A percentile compares a stretch with the other conserved stretches of the same genome.
These are phyloP conservation scores for Megamerina dolium DNA, from an alignment of 2,888 invertebrate species.

Conservation along the genomic window DNA sequence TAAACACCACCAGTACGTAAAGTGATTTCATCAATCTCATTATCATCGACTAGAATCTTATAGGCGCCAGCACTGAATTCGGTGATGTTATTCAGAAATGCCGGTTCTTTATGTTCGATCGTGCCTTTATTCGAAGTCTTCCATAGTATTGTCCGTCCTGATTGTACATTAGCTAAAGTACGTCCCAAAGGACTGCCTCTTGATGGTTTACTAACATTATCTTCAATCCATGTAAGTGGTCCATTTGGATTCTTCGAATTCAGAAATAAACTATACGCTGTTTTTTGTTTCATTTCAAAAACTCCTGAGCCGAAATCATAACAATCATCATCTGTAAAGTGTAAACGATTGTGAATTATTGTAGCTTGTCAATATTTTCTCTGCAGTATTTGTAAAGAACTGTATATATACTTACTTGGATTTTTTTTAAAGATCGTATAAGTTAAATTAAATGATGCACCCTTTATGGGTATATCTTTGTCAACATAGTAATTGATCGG, in stretches of 20 bases:
- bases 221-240: constrained; percentile 22
- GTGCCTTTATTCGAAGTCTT: constrained; percentile 21
- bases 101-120: constrained; percentile 22
- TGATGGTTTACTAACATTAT: constrained; percentile 39
- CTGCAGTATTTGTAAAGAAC: too few species aligned
- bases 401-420: too few species aligned
- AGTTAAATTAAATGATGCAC: too few species aligned
- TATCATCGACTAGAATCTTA: constrained; percentile 24
- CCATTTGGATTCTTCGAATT: constrained; percentile 18
- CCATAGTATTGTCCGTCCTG: constrained; percentile 28
- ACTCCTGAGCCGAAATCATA: background rate
- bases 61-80: constrained; percentile 29
- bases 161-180: constrained; percentile 31
- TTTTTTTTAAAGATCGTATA: too few species aligned
- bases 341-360: constrained; percentile 1
- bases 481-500: constrained; percentile 25
- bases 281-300: constrained; percentile 17
- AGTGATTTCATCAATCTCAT: constrained; percentile 2
- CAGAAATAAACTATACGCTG: constrained; percentile 37
- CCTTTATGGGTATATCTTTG: constrained; percentile 27
- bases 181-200: constrained; percentile 36
- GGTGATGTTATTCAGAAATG: constrained; percentile 21
- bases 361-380: constrained; percentile 6
- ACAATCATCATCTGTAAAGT: constrained; percentile 16
- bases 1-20: constrained; percentile 47